Percentiles rank a stretch among this genome's conserved stretches.
Conservation (phyloP, 1,140 invertebrate species). For the Aphelenchoides fujianensis region DNA sequence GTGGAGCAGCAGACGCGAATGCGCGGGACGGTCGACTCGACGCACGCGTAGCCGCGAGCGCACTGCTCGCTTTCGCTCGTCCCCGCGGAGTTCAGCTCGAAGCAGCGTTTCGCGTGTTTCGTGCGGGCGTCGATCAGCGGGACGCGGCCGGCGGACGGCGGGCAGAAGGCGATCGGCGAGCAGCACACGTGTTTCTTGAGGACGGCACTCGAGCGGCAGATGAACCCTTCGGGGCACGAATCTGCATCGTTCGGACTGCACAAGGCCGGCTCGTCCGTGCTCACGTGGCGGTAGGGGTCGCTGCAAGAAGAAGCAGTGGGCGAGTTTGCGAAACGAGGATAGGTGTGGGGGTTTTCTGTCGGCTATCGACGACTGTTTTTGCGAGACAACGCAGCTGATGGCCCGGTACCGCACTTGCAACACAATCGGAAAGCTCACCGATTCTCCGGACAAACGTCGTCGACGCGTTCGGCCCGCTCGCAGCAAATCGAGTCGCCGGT, state of each 20-base stretch:
- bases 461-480: background rate
- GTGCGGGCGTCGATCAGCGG: conserved; percentile 2
- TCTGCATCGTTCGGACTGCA: background rate
- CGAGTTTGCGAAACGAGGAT: background rate
- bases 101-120: conserved; percentile 9
- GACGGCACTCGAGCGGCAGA: background rate
- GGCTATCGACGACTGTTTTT: no score
- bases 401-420: no score
- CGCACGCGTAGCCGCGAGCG: background rate
- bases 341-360: no score
- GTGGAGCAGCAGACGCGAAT: background rate
- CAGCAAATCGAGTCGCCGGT: conserved; percentile 6
- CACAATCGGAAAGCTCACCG: conserved; percentile 5
- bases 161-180: background rate
- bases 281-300: conserved; percentile 4
- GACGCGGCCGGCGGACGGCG: background rate
- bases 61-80: background rate
- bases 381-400: no score
- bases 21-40: background rate
- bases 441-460: conserved; percentile 8
- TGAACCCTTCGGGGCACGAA: background rate
- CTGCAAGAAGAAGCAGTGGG: no score
- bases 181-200: background rate
- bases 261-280: background rate
- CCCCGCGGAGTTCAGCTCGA: background rate